These are phyloP conservation scores for Semicossyphus pulcher DNA, from an alignment of 2,113 vertebrate genomes.

Conservation along the genomic window DNA sequence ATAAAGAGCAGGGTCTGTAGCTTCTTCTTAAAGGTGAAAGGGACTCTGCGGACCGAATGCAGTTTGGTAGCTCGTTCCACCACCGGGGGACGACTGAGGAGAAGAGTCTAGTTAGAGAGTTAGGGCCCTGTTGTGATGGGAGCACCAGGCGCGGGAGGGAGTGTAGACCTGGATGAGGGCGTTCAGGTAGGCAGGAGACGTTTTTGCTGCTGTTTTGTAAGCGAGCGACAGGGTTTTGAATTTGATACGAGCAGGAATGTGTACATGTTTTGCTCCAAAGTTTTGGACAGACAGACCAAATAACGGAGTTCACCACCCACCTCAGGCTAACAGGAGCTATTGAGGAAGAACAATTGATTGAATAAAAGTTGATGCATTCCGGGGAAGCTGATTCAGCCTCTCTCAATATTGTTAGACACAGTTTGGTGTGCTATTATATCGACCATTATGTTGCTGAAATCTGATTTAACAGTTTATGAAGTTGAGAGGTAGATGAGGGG, in stretches of 20 bases:
- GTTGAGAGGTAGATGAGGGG: conserved; percentile 5
- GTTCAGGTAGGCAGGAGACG: no score
- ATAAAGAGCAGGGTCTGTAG: no score
- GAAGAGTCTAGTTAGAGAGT: no score
- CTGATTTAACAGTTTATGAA: conserved; percentile 9
- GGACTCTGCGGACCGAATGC: no score
- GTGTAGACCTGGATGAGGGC: no score
- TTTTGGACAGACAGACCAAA: background rate
- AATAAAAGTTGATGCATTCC: background rate
- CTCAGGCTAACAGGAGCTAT: background rate
- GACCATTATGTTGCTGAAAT: background rate
- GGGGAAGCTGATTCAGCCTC: background rate
- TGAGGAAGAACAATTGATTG: background rate
- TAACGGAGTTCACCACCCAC: background rate
- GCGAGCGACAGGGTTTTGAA: no score
- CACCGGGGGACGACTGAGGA: no score
- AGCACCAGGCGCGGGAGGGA: no score
- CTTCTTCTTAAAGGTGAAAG: no score
- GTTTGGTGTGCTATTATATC: background rate
- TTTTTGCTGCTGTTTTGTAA: no score
- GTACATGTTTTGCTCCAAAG: background rate
- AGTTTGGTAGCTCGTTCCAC: no score
- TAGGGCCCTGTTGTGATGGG: no score
- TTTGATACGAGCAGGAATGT: background rate
- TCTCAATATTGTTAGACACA: background rate